These are phyloP conservation scores for Cryptomyrus ogoouensis DNA, from an alignment of 2,113 vertebrate species.

Conservation along the genomic window DNA sequence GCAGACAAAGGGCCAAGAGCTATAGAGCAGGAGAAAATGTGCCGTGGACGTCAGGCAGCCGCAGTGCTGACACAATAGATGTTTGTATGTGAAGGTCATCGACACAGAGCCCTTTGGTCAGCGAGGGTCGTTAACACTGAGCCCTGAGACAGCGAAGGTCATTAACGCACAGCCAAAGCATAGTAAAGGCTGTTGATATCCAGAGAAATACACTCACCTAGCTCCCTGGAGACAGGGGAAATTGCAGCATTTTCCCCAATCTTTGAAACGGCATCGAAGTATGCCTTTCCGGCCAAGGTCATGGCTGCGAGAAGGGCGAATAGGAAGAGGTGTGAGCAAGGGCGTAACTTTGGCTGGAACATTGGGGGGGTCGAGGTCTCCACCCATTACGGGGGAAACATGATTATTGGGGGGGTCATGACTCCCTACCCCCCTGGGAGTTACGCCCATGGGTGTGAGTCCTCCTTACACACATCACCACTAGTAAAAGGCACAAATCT, in stretches of 20 bases:
- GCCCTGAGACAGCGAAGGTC: not conserved
- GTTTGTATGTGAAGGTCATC: not conserved
- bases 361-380: no score
- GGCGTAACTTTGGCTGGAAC: no score
- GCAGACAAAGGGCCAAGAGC: not conserved
- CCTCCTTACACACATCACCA: not conserved
- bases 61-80: not conserved
- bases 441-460: no score
- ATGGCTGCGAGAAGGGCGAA: slow-evolving; percentile 65
- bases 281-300: slow-evolving; percentile 84
- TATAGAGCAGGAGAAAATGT: not conserved
- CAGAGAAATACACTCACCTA: slow-evolving; percentile 69
- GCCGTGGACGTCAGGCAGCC: not conserved
- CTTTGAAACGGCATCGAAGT: slow-evolving; percentile 91
- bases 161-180: not conserved
- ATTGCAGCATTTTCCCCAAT: slow-evolving; percentile 83
- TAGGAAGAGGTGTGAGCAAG: slow-evolving; percentile 2
- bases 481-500: not conserved
- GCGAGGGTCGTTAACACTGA: not conserved
- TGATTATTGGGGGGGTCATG: no score
- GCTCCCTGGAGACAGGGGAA: slow-evolving; percentile 88
- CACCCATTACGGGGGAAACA: no score
- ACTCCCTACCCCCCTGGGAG: no score
- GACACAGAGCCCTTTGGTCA: not conserved
- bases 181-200: not conserved